Base-by-base conservation (phyloP, 2,797 vertebrate species). In the Crax fasciolata region DNA sequence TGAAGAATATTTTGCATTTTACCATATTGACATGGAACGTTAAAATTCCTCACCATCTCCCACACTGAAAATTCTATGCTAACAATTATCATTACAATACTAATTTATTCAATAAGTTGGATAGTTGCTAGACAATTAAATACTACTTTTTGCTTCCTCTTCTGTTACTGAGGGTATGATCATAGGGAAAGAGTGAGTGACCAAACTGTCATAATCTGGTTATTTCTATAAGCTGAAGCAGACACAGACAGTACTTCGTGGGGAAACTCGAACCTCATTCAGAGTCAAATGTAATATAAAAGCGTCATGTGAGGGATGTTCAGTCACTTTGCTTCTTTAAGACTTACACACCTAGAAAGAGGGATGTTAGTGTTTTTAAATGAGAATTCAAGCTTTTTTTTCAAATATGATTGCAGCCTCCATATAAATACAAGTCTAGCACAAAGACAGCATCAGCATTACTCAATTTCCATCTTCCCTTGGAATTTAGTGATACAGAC, bases 31-130 rank as follows among this genome's bases (percentile, higher is more conserved):
- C 67, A 63, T 6, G 38, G 21, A 74, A 86, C 63, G 1, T 18
- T 54, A 68, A 81, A 68, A 19, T 35, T 43, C 0, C 13, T 23
- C 2, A 1, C 3, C 0, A 7, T 5, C 11, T 6, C 5, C 2
- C 4, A 5, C 4, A 2, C 13, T 23, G 0, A 38, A 55, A 57
- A 21, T 27, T 67, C 27, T 54, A 6, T 55, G 32, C 2, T 23
- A 35, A 21, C 6, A 30, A 21, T 15, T 67, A 43, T 51, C 1
- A 66, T 14, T 18, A 48, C 43, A 71, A 71, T 46, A 38, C 2
- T 65, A 25, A 72, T 75, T 79, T 44, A 48, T 85, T 77, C n/a
- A 87, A 65, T 4, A 77, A 49, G 2, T 10, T 41, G 3, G 9
- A 43, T 49, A 16, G 4, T 20, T 84, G 5, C 20, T 79, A 75